Evolutionary conservation across 2,797 vertebrate species (phyloP), one percentile per base, ranked within the genome.

Genomic region (Enteromius paludinosus): DNA sequence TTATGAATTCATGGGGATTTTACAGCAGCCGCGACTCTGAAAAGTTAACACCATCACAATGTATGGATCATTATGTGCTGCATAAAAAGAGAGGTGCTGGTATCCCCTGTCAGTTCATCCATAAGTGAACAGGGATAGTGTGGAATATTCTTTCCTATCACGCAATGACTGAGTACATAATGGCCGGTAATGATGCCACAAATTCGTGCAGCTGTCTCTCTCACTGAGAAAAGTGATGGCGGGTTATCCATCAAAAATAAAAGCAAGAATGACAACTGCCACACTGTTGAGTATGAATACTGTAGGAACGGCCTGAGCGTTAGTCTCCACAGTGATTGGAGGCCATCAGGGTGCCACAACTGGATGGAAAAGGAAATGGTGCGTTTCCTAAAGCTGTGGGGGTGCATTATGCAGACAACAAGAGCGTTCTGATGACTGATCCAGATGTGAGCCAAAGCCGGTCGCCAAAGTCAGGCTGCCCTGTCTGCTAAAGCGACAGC

Each of bases 331-430:
- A 78, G 88, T 77, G 89, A 85, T 68, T 38, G 35, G 85, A 89
- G 76, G 88, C 69, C 87, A 90, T 90, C 69, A 88, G 83, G 71
- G 62, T 64, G 33, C 78, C 80, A 28, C 89, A 86, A 89, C 79
- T 49, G 88, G 87, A 78, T 87, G 54, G 81, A 56, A 83, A 86
- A 73, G 78, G 76, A 87, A 77, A 87, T 89, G 65, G 71, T 69
- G 73, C 78, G 68, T 86, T 84, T 85, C 54, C 76, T 78, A 9
- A 41, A 86, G 73, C 71, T 78, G 71, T 20, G 47, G 75, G 83
- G 56, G 49, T 41, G 11, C 64, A 83, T 84, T 83, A 81, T 85
- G 75, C 78, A 77, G 71, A 79, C 45, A 86, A 86, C 74, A 87
- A 87, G 75, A 83, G 70, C 28, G 20, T 45, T 59, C 78, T 87